These are phyloP conservation scores for Dromaius novaehollandiae DNA, from an alignment of 2,113 vertebrate genomes.

Conservation along the genomic window DNA sequence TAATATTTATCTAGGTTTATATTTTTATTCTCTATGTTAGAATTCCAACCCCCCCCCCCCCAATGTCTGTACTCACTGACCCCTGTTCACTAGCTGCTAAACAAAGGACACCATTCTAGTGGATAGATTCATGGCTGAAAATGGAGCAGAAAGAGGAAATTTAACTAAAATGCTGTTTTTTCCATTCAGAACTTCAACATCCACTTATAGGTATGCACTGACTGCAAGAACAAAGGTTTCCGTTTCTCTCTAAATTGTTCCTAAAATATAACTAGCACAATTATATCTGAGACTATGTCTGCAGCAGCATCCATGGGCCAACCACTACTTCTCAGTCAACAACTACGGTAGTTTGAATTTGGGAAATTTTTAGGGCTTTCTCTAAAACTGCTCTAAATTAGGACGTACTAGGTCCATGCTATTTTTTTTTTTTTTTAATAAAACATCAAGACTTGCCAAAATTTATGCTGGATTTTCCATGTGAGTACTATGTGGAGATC, in stretches of 20 bases:
- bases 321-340: rapidly evolving
- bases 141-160: background rate
- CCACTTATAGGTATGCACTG: background rate
- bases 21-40: background rate
- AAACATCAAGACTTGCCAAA: background rate
- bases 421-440: background rate
- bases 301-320: background rate
- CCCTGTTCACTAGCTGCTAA: background rate
- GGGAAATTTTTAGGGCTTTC: background rate
- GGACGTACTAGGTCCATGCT: rapidly evolving
- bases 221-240: background rate
- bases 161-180: background rate
- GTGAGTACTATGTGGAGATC: background rate
- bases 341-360: background rate
- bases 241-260: background rate
- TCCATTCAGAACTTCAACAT: background rate
- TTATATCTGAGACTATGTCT: background rate
- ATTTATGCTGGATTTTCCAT: background rate
- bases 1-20: background rate
- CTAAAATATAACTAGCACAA: background rate
- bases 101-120: background rate
- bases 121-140: background rate
- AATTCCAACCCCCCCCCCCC: background rate
- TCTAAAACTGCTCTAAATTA: background rate
- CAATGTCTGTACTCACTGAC: background rate